phyloP scores from a whole-genome alignment of 2,797 vertebrate genomes.

The Sphenopsis melanotis region DNA sequence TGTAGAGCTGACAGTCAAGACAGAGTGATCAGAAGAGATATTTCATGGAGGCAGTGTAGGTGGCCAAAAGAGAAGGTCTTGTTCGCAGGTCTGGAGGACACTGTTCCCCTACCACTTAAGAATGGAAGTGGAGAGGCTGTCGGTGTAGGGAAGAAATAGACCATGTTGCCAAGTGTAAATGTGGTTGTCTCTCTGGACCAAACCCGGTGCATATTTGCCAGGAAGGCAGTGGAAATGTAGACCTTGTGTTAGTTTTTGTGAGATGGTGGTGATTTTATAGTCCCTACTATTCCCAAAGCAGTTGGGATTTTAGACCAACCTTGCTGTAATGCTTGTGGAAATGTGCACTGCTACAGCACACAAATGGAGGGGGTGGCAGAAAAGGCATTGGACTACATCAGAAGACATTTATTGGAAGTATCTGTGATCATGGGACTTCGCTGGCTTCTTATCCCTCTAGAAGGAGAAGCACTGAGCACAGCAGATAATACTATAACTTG shows the following conservation, averaged over 20 bases:
- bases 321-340: neutral
- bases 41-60: neutral
- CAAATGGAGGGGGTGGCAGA: neutral
- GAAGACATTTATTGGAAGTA: neutral
- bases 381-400: neutral
- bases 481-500: neutral
- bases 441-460: neutral
- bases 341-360: neutral
- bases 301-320: neutral
- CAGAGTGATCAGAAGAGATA: neutral
- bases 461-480: neutral
- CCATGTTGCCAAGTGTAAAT: neutral
- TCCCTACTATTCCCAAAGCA: neutral
- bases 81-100: neutral
- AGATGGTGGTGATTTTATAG: neutral
- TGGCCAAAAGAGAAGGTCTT: neutral
- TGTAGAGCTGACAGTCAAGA: neutral
- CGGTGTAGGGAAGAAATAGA: neutral
- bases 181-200: neutral
- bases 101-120: neutral
- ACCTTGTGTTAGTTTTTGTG: neutral
- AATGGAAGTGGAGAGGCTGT: neutral
- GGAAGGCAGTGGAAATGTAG: neutral
- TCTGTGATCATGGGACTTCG: neutral
- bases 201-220: neutral